Evolutionary conservation across 92 coral and sea anemone genomes (phyloP).

Genomic region (Zoanthus sansibaricus): DNA sequence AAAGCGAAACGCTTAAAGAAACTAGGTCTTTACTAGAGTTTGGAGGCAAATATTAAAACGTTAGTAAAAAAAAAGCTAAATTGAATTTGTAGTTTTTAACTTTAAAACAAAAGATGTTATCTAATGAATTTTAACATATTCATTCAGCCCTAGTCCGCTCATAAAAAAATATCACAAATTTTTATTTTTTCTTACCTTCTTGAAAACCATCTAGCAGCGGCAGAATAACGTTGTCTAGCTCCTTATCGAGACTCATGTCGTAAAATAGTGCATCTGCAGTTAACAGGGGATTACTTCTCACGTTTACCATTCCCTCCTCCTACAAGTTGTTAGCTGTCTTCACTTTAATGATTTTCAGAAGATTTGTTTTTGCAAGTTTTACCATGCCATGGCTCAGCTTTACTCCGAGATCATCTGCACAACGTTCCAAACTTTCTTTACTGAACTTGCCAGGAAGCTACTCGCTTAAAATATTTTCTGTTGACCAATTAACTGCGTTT

Average conservation of each 20-base stretch:
- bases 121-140: not conserved
- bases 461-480: not conserved
- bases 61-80: no score
- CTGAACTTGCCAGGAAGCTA: constrained; percentile 33
- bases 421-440: constrained; percentile 14
- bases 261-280: constrained; percentile 8
- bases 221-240: constrained; percentile 32
- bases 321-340: not conserved
- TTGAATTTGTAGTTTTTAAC: no score
- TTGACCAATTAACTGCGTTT: constrained; percentile 10
- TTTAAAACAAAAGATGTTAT: not conserved
- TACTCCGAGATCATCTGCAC: not conserved
- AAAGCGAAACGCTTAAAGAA: no score
- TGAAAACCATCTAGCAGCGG: constrained; percentile 24
- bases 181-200: constrained; percentile 26
- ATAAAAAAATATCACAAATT: not conserved
- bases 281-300: not conserved
- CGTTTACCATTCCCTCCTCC: constrained; percentile 21
- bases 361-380: not conserved
- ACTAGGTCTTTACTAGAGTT: no score
- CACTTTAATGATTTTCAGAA: not conserved
- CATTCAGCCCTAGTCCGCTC: no score
- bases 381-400: not conserved
- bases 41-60: no score
- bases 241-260: constrained; percentile 35